Percentiles rank a stretch among this genome's conserved stretches.
Conservation (phyloP, 2,113 vertebrate genomes). For the Ovis aries region ARS-UI_Ramb_v3.0 NC_056063.1:9852501-9853000, state of each 20-base stretch:
- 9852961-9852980: background rate
- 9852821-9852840: background rate
- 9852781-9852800: background rate
- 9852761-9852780: background rate
- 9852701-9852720: background rate
- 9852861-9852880: background rate
- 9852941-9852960: background rate
- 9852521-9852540: background rate
- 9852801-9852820: background rate
- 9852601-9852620: background rate
- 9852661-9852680: background rate
- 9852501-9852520: background rate
- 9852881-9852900: background rate
- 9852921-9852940: background rate
- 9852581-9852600: background rate
- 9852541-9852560: background rate
- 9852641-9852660: no score
- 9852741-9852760: background rate
- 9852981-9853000: background rate
- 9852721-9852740: background rate
- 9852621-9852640: no score
- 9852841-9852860: background rate
- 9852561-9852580: background rate
- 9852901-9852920: background rate
- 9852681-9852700: background rate